phyloP scores from a whole-genome alignment of 2,113 vertebrate species.

The Phyllostomus hastatus region DNA sequence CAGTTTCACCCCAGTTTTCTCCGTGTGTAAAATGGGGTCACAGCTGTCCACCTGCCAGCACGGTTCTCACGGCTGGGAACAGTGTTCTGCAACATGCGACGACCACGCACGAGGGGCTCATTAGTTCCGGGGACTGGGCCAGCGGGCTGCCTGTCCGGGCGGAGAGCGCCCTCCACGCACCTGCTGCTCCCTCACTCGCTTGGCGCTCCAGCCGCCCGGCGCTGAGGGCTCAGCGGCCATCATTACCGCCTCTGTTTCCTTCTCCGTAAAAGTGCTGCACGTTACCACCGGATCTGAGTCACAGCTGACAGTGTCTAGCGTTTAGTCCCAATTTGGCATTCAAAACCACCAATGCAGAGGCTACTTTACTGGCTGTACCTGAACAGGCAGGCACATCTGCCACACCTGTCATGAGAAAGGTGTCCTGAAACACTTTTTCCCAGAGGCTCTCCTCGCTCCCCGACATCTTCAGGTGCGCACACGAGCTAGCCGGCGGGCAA shows the following conservation, averaged over 20 bases:
- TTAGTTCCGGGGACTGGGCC: background rate
- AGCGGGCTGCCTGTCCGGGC: background rate
- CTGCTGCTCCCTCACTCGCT: background rate
- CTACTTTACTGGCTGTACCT: background rate
- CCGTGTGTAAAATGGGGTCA: background rate
- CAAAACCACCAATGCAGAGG: background rate
- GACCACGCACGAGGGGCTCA: background rate
- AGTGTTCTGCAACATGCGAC: background rate
- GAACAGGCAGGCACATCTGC: background rate
- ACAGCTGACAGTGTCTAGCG: background rate
- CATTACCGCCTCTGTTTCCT: background rate
- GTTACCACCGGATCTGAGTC: background rate
- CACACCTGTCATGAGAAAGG: background rate
- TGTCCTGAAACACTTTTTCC: background rate
- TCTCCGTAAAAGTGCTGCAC: background rate
- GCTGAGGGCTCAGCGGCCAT: background rate
- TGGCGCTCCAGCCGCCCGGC: background rate
- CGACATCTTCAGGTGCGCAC: background rate
- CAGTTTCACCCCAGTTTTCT: background rate
- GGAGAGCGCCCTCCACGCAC: background rate
- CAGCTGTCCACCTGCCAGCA: background rate
- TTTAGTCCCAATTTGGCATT: background rate
- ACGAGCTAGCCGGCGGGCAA: rapidly evolving
- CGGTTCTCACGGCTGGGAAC: background rate
- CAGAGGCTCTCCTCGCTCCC: background rate